phyloP scores from a whole-genome alignment of 2,888 invertebrate genomes.

The Cantharis rufa region DNA sequence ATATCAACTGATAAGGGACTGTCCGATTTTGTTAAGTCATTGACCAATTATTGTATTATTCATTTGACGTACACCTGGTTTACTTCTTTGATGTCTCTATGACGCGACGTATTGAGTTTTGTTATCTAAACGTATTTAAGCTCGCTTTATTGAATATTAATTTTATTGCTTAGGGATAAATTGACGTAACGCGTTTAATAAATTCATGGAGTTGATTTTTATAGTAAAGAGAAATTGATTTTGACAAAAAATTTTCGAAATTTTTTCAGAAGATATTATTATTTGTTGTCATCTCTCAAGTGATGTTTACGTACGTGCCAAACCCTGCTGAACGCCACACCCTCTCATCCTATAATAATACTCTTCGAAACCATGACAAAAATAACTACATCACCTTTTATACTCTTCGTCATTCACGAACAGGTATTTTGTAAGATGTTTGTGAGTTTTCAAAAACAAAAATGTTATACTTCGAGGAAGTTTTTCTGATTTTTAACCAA shows the following conservation, averaged over 20 bases:
- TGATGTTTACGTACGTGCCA: conserved; percentile 30
- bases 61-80: conserved; percentile 34
- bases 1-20: conserved; percentile 46
- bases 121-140: conserved; percentile 10
- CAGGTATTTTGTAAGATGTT: neutral
- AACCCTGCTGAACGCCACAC: conserved; percentile 27
- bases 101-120: conserved; percentile 24
- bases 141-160: conserved; percentile 16
- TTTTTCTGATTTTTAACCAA: no score
- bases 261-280: neutral
- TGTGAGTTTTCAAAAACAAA: neutral
- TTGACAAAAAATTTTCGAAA: neutral
- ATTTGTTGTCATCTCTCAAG: conserved; percentile 14
- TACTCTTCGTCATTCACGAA: neutral
- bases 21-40: conserved; percentile 52
- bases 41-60: conserved; percentile 48
- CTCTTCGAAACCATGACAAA: conserved; percentile 12
- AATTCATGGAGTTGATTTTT: neutral
- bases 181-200: neutral
- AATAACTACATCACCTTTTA: conserved; percentile 15
- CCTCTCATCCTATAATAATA: conserved; percentile 31
- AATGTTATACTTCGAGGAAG: no score
- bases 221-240: neutral
- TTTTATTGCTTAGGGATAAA: neutral
- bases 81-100: conserved; percentile 14